Conservation (phyloP, 2,888 invertebrate genomes). For the Drosophila melanocephala region DNA sequence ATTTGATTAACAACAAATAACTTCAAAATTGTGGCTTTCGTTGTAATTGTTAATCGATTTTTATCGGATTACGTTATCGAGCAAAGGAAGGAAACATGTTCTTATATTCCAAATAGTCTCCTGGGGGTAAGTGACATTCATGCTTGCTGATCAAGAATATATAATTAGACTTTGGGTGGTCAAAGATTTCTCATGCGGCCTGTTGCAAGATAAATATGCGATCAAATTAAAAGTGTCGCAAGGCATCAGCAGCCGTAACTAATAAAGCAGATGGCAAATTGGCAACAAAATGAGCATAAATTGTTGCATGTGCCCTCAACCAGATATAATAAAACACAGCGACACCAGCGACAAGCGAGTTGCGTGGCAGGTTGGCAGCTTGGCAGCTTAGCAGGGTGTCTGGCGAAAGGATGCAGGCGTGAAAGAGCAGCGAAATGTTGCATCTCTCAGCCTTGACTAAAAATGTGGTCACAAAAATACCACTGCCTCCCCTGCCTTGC, state of each 20-base stretch:
- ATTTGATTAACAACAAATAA: too few relatives aligned
- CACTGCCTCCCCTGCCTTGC: background rate
- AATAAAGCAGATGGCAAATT: constrained; percentile 28
- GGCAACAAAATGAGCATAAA: constrained; percentile 58
- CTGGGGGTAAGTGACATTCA: too few relatives aligned
- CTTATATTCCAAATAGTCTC: background rate
- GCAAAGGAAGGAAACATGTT: background rate
- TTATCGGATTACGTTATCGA: background rate
- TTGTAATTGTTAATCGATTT: background rate
- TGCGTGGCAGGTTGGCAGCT: background rate
- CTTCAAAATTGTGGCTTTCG: background rate
- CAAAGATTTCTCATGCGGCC: background rate
- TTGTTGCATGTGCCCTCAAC: constrained; percentile 54
- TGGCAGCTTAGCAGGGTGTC: background rate
- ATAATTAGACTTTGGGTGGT: background rate
- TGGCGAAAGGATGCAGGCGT: constrained; percentile 1
- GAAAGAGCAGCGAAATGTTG: constrained; percentile 9
- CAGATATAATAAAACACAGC: constrained; percentile 63
- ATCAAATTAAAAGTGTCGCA: constrained; percentile 20
- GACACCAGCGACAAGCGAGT: constrained; percentile 16
- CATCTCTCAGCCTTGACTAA: background rate
- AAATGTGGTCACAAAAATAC: background rate
- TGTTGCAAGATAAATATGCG: background rate
- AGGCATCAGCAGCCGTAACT: constrained; percentile 5
- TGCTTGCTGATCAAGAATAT: background rate